Conservation (phyloP, 2,888 invertebrate genomes). For the Octonoba sinensis region DNA sequence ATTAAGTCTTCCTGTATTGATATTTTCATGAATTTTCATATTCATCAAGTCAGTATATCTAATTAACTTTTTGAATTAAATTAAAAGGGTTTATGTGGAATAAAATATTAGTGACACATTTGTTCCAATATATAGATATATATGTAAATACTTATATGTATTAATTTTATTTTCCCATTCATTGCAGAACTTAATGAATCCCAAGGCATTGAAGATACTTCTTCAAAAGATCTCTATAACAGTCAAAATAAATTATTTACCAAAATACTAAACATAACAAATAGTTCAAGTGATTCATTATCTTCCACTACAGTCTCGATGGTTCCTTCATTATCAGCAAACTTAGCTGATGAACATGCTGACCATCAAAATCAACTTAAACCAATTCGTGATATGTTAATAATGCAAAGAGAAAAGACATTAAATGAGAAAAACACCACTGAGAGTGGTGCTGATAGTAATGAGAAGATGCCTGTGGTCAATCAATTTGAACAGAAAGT, state of each 20-base stretch:
- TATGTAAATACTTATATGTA: too few relatives aligned
- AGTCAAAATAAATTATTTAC: background rate
- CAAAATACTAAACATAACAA: too few relatives aligned
- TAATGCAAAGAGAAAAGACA: background rate
- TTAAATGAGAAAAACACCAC: constrained; percentile 39
- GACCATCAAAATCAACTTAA: constrained; percentile 57
- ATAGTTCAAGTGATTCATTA: too few relatives aligned
- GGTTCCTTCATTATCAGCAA: background rate
- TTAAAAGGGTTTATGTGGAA: too few relatives aligned
- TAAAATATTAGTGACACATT: too few relatives aligned
- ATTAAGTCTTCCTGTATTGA: too few relatives aligned
- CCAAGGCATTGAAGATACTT: constrained; percentile 9
- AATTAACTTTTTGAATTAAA: too few relatives aligned
- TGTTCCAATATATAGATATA: too few relatives aligned
- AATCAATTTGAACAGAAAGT: constrained; percentile 52
- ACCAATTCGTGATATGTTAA: constrained; percentile 9
- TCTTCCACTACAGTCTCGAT: too few relatives aligned
- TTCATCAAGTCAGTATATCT: too few relatives aligned
- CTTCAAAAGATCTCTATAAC: constrained; percentile 5
- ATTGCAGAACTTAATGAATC: constrained; percentile 17
- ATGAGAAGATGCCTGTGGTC: constrained; percentile 8
- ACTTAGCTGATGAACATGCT: constrained; percentile 26
- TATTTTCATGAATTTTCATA: too few relatives aligned
- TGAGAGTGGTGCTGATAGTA: background rate
- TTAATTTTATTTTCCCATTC: background rate